A percentile compares a stretch with the other conserved stretches of the same genome.
Conservation (phyloP, 1,140 invertebrate genomes). For the Ridgeia piscesae region DNA sequence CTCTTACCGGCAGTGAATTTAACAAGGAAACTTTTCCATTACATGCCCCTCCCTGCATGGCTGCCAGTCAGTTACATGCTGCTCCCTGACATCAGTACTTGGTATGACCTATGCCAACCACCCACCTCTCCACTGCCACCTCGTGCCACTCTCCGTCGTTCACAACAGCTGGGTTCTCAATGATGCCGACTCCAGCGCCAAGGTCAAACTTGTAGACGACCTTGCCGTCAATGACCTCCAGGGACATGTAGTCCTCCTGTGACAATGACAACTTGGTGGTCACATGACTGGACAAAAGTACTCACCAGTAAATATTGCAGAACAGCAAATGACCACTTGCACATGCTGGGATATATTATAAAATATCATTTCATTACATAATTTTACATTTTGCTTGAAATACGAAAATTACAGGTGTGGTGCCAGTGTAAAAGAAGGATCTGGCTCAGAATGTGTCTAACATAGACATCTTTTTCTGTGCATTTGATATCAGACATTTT, state of each 20-base stretch:
- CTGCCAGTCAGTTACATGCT: neutral
- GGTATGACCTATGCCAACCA: constrained; percentile 8
- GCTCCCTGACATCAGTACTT: neutral
- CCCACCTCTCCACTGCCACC: constrained; percentile 79
- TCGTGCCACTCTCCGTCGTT: constrained; percentile 82
- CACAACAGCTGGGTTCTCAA: constrained; percentile 64
- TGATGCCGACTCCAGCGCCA: constrained; percentile 79
- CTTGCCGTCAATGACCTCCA: constrained; percentile 86
- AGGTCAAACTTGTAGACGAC: constrained; percentile 84
- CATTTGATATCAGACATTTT: neutral
- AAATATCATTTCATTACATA: neutral
- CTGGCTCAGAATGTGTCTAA: too few species aligned
- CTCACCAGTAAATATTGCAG: neutral
- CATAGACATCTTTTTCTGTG: neutral
- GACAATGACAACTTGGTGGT: constrained; percentile 28
- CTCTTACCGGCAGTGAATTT: too few species aligned
- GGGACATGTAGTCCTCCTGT: constrained; percentile 87
- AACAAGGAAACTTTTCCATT: too few species aligned
- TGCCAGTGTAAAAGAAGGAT: too few species aligned
- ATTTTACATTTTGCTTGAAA: neutral
- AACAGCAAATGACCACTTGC: neutral
- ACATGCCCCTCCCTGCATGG: neutral
- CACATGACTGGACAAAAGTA: neutral
- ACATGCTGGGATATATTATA: neutral
- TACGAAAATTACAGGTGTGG: too few species aligned